Base-by-base conservation (phyloP, 2,113 vertebrate genomes). In the Pogonocichla stellata region DNA sequence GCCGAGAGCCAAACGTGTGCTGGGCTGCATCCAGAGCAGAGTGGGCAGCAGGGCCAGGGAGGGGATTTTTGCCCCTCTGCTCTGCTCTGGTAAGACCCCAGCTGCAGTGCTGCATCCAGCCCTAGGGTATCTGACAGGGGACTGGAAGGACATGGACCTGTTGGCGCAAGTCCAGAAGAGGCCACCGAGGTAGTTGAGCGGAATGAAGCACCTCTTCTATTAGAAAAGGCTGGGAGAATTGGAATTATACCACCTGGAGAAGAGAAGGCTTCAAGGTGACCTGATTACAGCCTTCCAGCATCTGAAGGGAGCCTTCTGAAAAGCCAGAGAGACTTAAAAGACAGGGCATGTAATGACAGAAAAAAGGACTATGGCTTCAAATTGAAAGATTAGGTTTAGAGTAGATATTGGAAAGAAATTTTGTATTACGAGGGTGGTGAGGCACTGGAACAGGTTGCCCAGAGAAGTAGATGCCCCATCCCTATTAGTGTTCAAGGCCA, bases 1-100 rank as follows among this genome's bases (percentile, higher is more conserved):
- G 50, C 66, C 14, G 57, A 72, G 0, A 65, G 22, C 18, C 31
- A 65, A 1, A 14, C 0, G 0, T 57, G 36, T 43, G 8, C 31
- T 65, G 20, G 31, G 31, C 75, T 72, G 58, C 57, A 57, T 50
- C 86, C 25, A 88, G 0, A 79, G 40, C 19, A 19, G 19, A 0
- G 4, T 11, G 40, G n/a, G 2, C 65, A 87, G 19, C 25, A 80
- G 50, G 42, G 50, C 5, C 14, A 26, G 57, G 50, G 42, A 57
- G 18, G 31, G 18, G 34, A 80, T 72, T 57, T 57, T 34, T 42
- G 17, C 8, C 25, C 34, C 24, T 88, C 66, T 72, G 25, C 42
- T 79, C 40, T 38, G 19, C 38, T 36, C 38, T 62, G 26, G 0
- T n/a, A 19, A 34, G 10, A 31, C 25, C 25, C 31, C 50, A 57